phyloP scores from a whole-genome alignment of 1,140 invertebrate species.

The Helicoverpa zea region DNA sequence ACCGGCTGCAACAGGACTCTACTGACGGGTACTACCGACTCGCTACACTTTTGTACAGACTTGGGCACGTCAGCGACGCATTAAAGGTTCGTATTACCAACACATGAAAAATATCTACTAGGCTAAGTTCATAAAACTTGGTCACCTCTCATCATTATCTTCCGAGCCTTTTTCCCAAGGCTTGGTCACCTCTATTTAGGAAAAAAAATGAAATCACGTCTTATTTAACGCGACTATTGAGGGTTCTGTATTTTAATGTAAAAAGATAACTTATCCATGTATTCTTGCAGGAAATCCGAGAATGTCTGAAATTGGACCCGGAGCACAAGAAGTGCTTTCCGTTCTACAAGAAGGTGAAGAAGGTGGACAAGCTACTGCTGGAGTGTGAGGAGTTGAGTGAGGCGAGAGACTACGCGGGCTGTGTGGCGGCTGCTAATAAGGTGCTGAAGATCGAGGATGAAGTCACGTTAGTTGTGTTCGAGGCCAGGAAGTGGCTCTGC shows the following conservation, averaged over 20 bases:
- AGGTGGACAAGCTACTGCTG: conserved; percentile 95
- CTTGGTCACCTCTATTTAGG: no score
- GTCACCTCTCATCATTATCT: no score
- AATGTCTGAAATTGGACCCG: conserved; percentile 99
- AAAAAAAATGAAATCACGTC: no score
- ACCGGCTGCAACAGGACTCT: conserved; percentile 96
- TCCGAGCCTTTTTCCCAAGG: no score
- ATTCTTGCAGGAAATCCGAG: conserved; percentile 94
- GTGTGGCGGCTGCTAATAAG: conserved; percentile 91
- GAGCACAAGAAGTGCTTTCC: conserved; percentile 98
- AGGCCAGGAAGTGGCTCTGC: conserved; percentile 92
- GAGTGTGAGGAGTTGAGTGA: conserved; percentile 91
- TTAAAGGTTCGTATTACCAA: conserved; percentile 89
- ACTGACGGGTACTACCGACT: conserved; percentile 96
- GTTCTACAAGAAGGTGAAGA: conserved; percentile 99
- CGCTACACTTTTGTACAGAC: conserved; percentile 94
- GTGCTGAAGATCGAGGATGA: conserved; percentile 91
- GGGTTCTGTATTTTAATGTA: no score
- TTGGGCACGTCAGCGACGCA: conserved; percentile 97
- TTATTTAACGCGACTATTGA: no score
- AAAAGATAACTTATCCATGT: background rate
- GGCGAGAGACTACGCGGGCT: conserved; percentile 91
- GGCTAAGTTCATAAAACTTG: no score
- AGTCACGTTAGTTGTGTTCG: conserved; percentile 91
- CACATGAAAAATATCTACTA: background rate